Conservation (phyloP, 2,113 vertebrate genomes). For the Cacatua alba region DNA sequence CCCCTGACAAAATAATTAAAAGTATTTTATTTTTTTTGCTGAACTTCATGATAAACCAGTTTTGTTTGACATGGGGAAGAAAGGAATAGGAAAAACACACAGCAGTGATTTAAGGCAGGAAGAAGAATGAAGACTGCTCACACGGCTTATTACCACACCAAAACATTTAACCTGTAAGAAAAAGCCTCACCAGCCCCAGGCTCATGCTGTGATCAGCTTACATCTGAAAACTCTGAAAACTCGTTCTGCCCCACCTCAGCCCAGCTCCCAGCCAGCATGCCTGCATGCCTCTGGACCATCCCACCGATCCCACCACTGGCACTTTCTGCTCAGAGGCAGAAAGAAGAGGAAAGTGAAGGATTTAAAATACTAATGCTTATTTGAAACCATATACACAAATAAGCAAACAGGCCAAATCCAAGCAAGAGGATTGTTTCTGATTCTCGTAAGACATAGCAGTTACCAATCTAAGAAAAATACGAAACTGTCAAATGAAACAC, state of each 20-base stretch:
- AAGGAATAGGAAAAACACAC: accelerated
- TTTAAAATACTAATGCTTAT: not conserved
- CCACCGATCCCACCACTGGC: not conserved
- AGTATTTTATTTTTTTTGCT: not conserved
- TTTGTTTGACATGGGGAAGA: not conserved
- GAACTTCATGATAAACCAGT: not conserved
- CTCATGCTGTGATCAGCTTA: not conserved
- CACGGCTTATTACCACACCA: not conserved
- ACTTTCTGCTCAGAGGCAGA: not conserved
- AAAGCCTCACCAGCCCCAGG: not conserved
- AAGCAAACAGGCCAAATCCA: not conserved
- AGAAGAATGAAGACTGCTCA: not conserved
- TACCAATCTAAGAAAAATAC: not conserved
- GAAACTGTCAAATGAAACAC: not conserved
- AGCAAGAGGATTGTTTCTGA: not conserved
- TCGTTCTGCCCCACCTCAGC: not conserved
- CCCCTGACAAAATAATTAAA: not conserved
- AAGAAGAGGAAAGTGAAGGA: not conserved
- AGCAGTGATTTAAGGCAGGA: not conserved
- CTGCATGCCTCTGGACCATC: not conserved
- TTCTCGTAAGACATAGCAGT: not conserved
- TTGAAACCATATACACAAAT: not conserved
- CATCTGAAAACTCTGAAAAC: not conserved
- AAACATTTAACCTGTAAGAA: not conserved
- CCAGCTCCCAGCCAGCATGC: not conserved